Conservation (phyloP, 2,113 vertebrate genomes). For the Alethe castanea region DNA sequence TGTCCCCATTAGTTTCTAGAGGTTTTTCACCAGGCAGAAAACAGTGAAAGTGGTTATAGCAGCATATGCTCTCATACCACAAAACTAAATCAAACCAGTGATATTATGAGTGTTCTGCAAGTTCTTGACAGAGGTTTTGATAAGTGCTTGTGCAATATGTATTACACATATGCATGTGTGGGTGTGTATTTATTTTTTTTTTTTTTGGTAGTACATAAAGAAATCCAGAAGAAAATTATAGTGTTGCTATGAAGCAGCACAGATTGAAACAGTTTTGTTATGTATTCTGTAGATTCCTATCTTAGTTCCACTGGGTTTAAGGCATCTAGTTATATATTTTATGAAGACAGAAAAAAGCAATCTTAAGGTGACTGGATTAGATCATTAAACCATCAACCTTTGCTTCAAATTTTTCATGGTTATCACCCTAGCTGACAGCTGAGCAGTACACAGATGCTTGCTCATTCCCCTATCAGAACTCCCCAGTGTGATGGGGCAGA, state of each 20-base stretch:
- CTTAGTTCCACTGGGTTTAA: fast-evolving
- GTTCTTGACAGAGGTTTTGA: not conserved
- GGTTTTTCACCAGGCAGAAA: not conserved
- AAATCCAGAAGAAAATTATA: not conserved
- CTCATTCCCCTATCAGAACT: not conserved
- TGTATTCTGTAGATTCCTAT: not conserved
- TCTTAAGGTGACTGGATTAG: not conserved
- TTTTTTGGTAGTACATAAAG: not conserved
- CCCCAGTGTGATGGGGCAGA: not conserved
- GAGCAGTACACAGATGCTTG: fast-evolving
- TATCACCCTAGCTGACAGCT: not conserved
- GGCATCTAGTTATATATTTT: not conserved
- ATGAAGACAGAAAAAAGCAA: not conserved
- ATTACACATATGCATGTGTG: fast-evolving
- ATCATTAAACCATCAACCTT: not conserved
- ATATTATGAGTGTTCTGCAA: not conserved
- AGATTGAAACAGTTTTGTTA: not conserved
- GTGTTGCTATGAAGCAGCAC: not conserved
- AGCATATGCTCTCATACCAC: not conserved
- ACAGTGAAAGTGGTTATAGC: not conserved
- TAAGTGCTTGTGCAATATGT: not conserved
- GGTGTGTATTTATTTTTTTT: not conserved
- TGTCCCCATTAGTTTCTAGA: not conserved
- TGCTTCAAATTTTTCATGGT: not conserved
- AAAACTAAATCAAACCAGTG: not conserved